Percentiles rank a stretch among this genome's conserved stretches.
Conservation (phyloP, 2,797 vertebrate genomes). For the Myoxocephalus aenaeus region DNA sequence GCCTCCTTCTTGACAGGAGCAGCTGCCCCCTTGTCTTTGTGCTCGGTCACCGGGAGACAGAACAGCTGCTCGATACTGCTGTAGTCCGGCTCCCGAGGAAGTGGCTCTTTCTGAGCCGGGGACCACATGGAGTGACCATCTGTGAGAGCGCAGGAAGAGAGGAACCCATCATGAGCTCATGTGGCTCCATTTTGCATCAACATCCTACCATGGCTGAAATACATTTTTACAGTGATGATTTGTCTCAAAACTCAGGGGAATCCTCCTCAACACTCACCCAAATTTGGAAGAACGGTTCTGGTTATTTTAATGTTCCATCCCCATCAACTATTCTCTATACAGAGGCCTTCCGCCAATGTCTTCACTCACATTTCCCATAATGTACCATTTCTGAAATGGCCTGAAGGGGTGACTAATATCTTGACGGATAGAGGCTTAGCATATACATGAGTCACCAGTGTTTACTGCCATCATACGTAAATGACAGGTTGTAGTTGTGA, state of each 20-base stretch:
- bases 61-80: slow-evolving; percentile 97
- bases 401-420: not conserved
- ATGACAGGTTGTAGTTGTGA: not conserved
- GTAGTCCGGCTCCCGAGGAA: slow-evolving; percentile 89
- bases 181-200: slow-evolving; percentile 29
- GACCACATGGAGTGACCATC: slow-evolving; percentile 94
- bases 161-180: slow-evolving; percentile 39
- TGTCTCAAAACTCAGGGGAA: not conserved
- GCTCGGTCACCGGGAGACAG: slow-evolving; percentile 89
- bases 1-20: slow-evolving; percentile 89
- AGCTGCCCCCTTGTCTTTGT: slow-evolving; percentile 86
- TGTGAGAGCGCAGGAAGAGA: slow-evolving; percentile 63
- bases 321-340: not conserved
- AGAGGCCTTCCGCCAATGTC: not conserved
- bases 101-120: slow-evolving; percentile 77
- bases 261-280: not conserved
- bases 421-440: not conserved
- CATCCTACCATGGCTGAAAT: slow-evolving; percentile 2
- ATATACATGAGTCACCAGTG: not conserved
- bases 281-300: not conserved
- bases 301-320: not conserved
- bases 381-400: not conserved
- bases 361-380: not conserved
- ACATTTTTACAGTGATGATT: not conserved
- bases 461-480: not conserved